These are phyloP conservation scores for Anguilla marmorata DNA, from an alignment of 2,797 vertebrate genomes.

Conservation along the genomic window DNA sequence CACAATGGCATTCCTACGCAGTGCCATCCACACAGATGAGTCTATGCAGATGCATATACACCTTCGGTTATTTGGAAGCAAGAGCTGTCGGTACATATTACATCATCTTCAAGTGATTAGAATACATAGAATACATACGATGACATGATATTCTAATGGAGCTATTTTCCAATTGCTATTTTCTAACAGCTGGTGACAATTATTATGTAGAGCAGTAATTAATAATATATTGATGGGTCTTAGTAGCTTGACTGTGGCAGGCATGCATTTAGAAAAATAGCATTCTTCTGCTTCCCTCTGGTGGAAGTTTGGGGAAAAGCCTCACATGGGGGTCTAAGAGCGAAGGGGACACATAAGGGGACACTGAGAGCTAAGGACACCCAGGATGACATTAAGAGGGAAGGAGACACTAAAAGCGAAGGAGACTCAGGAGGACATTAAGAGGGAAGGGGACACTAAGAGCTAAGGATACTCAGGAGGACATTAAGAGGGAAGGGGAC, in stretches of 20 bases:
- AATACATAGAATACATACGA: not conserved
- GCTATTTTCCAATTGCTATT: not conserved
- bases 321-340: not conserved
- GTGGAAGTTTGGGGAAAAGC: not conserved
- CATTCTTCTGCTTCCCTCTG: conserved; percentile 6
- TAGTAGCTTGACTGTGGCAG: not conserved
- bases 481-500: not conserved
- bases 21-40: not conserved
- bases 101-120: not conserved
- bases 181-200: not conserved
- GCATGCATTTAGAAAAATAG: not conserved
- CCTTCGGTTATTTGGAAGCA: not conserved
- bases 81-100: not conserved
- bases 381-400: not conserved
- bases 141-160: not conserved
- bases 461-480: not conserved
- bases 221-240: not conserved
- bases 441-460: not conserved
- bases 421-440: not conserved
- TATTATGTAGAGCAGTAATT: not conserved
- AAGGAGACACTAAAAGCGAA: not conserved
- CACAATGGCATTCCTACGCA: conserved; percentile 5
- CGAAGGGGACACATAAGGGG: not conserved
- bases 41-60: not conserved
- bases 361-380: not conserved